Conservation (phyloP, 2,113 vertebrate species). For the Parus major region DNA sequence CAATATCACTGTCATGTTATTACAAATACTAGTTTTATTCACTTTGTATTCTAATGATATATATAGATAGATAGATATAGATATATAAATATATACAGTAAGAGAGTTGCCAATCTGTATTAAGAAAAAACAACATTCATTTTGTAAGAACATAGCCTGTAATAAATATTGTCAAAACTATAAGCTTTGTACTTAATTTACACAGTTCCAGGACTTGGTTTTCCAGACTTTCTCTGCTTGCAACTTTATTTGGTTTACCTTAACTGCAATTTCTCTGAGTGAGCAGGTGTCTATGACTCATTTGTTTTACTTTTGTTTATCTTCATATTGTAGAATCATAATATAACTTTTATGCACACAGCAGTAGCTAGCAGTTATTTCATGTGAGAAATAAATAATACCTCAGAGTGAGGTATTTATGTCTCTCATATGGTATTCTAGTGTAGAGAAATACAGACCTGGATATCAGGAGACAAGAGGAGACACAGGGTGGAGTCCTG, state of each 20-base stretch:
- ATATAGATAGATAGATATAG: too few relatives aligned
- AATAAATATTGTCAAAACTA: not conserved
- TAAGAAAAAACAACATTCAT: not conserved
- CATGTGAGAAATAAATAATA: too few relatives aligned
- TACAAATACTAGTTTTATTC: not conserved
- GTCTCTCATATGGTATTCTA: not conserved
- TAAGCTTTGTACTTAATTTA: not conserved
- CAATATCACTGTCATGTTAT: not conserved
- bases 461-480: not conserved
- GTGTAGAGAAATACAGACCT: not conserved
- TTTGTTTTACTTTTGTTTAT: not conserved
- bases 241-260: not conserved
- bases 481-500: rapidly evolving
- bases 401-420: not conserved
- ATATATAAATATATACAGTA: not conserved
- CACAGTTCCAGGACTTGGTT: not conserved
- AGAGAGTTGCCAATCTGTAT: not conserved
- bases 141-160: not conserved
- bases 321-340: not conserved
- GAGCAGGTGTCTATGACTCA: not conserved
- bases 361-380: not conserved
- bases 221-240: not conserved
- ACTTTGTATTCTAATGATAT: not conserved
- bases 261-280: not conserved
- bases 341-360: not conserved